Evolutionary conservation across 1,140 invertebrate species (phyloP), one percentile per base, ranked within the genome.

Genomic region (Chionoecetes opilio): DNA sequence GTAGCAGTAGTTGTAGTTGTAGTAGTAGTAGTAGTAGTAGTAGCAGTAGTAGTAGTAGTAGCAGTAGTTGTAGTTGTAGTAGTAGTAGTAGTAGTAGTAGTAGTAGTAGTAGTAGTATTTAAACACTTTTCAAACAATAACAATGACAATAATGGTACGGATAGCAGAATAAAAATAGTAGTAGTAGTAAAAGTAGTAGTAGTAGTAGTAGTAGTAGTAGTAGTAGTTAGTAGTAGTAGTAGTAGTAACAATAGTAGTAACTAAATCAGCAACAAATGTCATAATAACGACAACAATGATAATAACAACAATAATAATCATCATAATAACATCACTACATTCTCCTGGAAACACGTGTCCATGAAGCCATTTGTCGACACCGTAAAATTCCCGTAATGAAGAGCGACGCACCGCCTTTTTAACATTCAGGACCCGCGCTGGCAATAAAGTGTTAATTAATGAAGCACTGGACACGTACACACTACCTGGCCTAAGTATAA

Each of bases 351-450:
- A 86, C 84, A 53, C 46, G 63, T 75, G 21, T 75, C 63, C 63
- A 75, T 26, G 11, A 26, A 21, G 63, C 63, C 63, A 75, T 75
- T 75, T 75, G 63, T 75, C 63, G 26, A n/a, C n/a, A 26, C 37
- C 37, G 35, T 87, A 46, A 53, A 90, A 29, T 53, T 53, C 17
- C 38, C 53, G n/a, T 90, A 53, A 90, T 31, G 88, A 32, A 75
- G 63, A 75, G 63, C 26, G 63, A 75, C 63, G 63, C 63, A n/a
- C 21, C 6, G 5, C 63, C 63, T 75, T 75, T 75, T 75, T 75
- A 6, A n/a, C 63, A 75, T 75, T 26, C 63, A 75, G 63, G 21
- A 2, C 63, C 63, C 1, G 63, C 11, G 63, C n/a, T n/a, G 63
- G 63, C 63, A 75, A 75, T 75, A 75, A 75, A 17, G 63, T 75